These are phyloP conservation scores for Mungos mungo DNA, from an alignment of 2,113 vertebrate genomes.

Conservation along the genomic window DNA sequence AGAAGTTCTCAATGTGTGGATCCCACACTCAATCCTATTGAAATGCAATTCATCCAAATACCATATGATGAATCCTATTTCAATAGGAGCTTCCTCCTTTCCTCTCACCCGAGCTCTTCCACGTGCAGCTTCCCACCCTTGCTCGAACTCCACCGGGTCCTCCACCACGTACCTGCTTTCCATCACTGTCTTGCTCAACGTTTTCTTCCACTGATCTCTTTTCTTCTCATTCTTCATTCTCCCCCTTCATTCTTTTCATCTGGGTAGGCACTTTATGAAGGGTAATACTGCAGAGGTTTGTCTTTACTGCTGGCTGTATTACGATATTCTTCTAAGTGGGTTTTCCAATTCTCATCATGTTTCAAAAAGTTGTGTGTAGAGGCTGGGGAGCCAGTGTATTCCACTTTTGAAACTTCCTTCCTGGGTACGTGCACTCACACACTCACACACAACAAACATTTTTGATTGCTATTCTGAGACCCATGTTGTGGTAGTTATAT, in stretches of 20 bases:
- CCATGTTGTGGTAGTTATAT: not conserved
- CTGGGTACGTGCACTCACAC: not conserved
- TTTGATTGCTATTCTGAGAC: not conserved
- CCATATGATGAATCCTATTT: not conserved
- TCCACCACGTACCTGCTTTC: not conserved
- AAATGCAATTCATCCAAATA: too few species aligned
- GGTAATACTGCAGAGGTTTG: not conserved
- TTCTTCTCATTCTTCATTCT: not conserved
- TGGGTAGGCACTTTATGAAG: not conserved
- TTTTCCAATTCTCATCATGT: not conserved
- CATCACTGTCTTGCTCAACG: not conserved
- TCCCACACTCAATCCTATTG: too few species aligned
- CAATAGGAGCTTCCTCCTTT: not conserved
- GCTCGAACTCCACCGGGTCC: fast-evolving
- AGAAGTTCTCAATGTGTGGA: not conserved
- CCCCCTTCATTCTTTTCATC: not conserved
- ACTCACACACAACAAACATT: not conserved
- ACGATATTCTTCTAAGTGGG: not conserved
- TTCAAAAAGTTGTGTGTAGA: not conserved
- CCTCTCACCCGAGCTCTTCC: not conserved
- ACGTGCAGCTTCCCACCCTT: fast-evolving
- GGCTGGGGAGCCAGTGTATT: not conserved
- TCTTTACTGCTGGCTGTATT: not conserved
- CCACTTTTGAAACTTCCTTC: not conserved
- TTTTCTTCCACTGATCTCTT: not conserved